Conservation (phyloP, 2,888 invertebrate species). For the Spatulosminthurus flaviceps region DNA sequence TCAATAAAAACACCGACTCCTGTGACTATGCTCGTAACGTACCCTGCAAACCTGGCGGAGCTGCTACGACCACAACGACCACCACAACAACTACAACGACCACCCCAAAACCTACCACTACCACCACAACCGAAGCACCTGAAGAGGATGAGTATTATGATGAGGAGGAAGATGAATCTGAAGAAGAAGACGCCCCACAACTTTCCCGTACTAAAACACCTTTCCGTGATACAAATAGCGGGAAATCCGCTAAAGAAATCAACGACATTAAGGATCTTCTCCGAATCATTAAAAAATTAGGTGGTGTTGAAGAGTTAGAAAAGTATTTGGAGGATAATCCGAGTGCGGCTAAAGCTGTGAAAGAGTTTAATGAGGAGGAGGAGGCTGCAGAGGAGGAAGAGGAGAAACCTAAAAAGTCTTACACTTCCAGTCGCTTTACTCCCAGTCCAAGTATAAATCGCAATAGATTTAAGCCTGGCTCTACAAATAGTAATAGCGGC, state of each 20-base stretch:
- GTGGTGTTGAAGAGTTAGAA: constrained; percentile 85
- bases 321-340: constrained; percentile 66
- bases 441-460: constrained; percentile 40
- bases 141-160: constrained; percentile 69
- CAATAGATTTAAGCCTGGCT: constrained; percentile 37
- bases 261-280: constrained; percentile 62
- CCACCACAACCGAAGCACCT: constrained; percentile 63
- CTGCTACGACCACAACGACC: constrained; percentile 61
- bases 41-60: constrained; percentile 63
- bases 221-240: constrained; percentile 47
- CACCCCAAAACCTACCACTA: constrained; percentile 66
- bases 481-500: constrained; percentile 20
- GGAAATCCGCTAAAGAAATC: constrained; percentile 60
- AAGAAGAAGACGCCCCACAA: constrained; percentile 53
- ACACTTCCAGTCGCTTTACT: constrained; percentile 55
- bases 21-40: constrained; percentile 93
- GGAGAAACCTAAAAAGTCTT: constrained; percentile 44
- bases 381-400: constrained; percentile 37
- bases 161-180: constrained; percentile 68
- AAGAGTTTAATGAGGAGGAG: constrained; percentile 54
- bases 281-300: constrained; percentile 65
- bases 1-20: constrained; percentile 90
- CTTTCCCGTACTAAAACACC: constrained; percentile 42
- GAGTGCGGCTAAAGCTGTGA: constrained; percentile 59
- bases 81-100: constrained; percentile 69